Base-by-base conservation (phyloP, 2,797 vertebrate species). In the Sebastes diploproa region DNA sequence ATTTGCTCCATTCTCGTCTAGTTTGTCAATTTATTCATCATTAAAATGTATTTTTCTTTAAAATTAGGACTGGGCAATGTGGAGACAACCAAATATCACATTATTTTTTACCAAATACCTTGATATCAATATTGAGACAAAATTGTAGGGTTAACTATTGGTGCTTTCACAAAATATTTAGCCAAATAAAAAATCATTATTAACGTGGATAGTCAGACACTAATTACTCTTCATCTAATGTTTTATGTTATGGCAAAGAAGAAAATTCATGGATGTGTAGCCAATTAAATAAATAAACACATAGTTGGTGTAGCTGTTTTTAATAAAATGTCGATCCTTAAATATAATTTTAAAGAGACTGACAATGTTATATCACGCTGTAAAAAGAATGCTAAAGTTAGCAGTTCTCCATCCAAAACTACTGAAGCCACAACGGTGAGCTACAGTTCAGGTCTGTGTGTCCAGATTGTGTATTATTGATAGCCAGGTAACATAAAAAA, bases 401-500 rank as follows among this genome's bases (percentile, higher is more conserved):
- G 60, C 63, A 56, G 38, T 72, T 80, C 23, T 75, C 46, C 25
- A 32, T 46, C 55, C 38, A 55, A 52, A 81, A 27, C 7, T 14
- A 59, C 42, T 14, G 18, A 60, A 62, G n/a, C 32, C 50, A 60
- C 54, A 50, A 7, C 2, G 10, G 66, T 38, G 20, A 69, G 74
- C 22, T 68, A 10, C 36, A 71, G 22, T 42, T 79, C 59, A 69
- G 56, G 66, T 76, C 71, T 80, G 34, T 54, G 50, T 18, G 66
- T 77, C 36, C 60, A 83, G 25, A 75, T 64, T 22, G 29, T 25
- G 16, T 65, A 18, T 68, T 66, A 59, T 63, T 80, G 70, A 83
- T 69, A 61, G 58, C 36, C 70, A 80, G 63, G 75, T 72, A 70
- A 68, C 62, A 65, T 60, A 36, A 67, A 67, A 85, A 90, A 80